phyloP scores from a whole-genome alignment of 2,113 vertebrate species.

The Albula glossodonta region DNA sequence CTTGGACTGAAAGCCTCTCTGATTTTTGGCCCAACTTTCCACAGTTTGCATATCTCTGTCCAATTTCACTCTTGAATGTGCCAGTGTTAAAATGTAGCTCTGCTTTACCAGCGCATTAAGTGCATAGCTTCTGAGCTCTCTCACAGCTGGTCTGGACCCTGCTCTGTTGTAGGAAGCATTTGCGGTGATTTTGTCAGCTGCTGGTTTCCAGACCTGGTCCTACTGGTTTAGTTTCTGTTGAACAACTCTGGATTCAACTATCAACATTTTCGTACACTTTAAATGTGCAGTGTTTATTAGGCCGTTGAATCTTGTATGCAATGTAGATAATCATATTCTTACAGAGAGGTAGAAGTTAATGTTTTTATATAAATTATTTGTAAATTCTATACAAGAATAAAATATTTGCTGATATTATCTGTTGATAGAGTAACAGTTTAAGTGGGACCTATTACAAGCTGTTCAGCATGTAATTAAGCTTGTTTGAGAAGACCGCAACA shows the following conservation, averaged over 20 bases:
- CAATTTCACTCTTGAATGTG: not conserved
- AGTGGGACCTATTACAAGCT: no score
- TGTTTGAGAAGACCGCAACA: no score
- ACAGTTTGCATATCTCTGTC: not conserved
- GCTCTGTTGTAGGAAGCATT: not conserved
- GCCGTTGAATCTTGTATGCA: no score
- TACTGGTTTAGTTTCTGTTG: not conserved
- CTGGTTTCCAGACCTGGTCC: not conserved
- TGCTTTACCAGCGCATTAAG: not conserved
- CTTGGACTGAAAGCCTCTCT: not conserved
- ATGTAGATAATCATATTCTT: not conserved
- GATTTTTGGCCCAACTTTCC: not conserved
- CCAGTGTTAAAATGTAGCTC: not conserved
- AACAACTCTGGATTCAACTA: not conserved
- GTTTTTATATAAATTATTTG: not conserved
- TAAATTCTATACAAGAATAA: not conserved
- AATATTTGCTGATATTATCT: no score
- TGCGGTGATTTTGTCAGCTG: not conserved
- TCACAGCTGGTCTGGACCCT: not conserved
- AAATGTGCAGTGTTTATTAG: no score
- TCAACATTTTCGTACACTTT: no score
- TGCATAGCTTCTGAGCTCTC: not conserved
- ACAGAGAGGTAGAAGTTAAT: not conserved
- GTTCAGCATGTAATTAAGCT: no score
- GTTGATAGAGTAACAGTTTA: no score